Conservation (phyloP, 2,888 invertebrate species). For the Cerceris ruficornis region DNA sequence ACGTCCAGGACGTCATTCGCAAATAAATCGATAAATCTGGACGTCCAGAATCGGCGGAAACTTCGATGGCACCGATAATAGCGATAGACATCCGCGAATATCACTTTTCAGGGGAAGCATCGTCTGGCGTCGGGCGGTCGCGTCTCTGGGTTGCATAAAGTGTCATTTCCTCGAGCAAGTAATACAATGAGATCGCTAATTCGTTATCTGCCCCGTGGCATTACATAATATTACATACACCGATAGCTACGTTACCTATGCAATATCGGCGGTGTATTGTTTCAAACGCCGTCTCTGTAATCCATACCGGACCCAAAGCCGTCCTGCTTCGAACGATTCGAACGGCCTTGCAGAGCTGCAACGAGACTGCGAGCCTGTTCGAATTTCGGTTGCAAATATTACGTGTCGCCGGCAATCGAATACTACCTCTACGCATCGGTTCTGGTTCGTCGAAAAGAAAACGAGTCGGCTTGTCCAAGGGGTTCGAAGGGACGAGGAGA, state of each 20-base stretch:
- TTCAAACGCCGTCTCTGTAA: slow-evolving; percentile 71
- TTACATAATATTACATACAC: slow-evolving; percentile 58
- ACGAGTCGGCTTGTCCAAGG: background rate
- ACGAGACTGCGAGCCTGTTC: slow-evolving; percentile 59
- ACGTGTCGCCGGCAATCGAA: slow-evolving; percentile 66
- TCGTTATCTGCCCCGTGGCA: slow-evolving; percentile 47
- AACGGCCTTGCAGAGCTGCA: slow-evolving; percentile 68
- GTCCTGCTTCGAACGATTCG: slow-evolving; percentile 57
- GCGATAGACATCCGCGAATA: background rate
- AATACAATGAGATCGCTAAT: slow-evolving; percentile 50
- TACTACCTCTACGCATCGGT: slow-evolving; percentile 39
- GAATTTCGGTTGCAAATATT: slow-evolving; percentile 71
- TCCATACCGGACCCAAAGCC: slow-evolving; percentile 63
- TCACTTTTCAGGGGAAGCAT: slow-evolving; percentile 6
- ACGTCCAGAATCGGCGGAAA: too few species aligned
- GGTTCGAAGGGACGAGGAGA: background rate
- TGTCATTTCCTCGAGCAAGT: slow-evolving; percentile 38
- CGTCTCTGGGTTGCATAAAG: slow-evolving; percentile 11
- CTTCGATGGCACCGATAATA: too few species aligned
- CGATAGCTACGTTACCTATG: slow-evolving; percentile 47
- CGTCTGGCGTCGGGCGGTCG: background rate
- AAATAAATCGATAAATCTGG: too few species aligned
- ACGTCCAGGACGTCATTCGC: background rate
- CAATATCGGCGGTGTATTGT: slow-evolving; percentile 69
- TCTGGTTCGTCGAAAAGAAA: background rate